Evolutionary conservation across 2,888 invertebrate species (phyloP), one percentile per base, ranked within the genome.

Genomic region (Protodeltote pygarga): DNA sequence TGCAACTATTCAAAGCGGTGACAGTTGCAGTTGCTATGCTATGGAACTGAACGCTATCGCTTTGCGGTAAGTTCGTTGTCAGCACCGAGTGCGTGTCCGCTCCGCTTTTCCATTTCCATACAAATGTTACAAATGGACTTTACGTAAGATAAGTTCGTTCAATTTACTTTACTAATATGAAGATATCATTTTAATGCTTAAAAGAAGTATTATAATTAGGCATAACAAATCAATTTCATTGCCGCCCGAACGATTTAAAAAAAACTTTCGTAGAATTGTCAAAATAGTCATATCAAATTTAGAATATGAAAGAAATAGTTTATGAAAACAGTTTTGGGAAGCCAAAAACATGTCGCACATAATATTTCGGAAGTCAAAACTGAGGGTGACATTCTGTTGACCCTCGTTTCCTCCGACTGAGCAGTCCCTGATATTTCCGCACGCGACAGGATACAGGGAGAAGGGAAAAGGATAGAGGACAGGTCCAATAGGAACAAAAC

Each of bases 41-140:
- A 62, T 53, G 54, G 32, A 42, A 49, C 59, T 59, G 63, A 51
- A 59, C 35, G 64, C 61, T 52, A 63, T 63, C 59, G 59, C 61
- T 59, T 45, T 51, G 69, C 55, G 66, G 70, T 63, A 45, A 25
- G 66, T 68, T 54, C 61, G 69, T 57, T 66, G 65, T 63, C 59
- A 65, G 62, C 64, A 60, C 68, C 76, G 72, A 67, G 67, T 77
- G 79, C 81, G 83, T 87, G 86, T 86, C 84, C 86, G 87, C 86
- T 85, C 84, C 68, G 73, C 85, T 83, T 83, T 79, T 75, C 77
- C 64, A 74, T 81, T 77, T 75, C 75, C 73, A 49, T 66, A 40
- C 35, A 42, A 66, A 77, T 73, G 66, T 68, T 40, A 48, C 35
- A 34, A 49, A 69, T 54, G 65, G 55, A 69, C 72, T 64, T n/a